Evolutionary conservation across 1,140 invertebrate genomes (phyloP).

Genomic region (Mizuhopecten yessoensis): DNA sequence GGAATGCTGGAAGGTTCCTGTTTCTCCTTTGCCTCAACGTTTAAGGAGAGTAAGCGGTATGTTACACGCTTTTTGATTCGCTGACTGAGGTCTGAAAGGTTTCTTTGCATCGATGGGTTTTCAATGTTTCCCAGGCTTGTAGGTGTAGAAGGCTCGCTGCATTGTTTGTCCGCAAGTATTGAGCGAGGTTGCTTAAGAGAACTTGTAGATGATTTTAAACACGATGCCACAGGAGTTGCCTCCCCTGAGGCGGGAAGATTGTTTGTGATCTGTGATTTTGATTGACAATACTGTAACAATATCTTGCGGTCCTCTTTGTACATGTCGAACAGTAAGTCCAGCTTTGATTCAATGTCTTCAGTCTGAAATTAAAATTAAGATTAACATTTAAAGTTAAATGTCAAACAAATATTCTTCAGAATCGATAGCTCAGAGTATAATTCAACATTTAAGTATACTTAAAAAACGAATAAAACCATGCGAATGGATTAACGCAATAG

Average conservation of each 20-base stretch:
- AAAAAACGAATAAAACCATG: no score
- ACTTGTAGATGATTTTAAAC: constrained; percentile 66
- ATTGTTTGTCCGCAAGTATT: constrained; percentile 87
- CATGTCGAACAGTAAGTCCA: constrained; percentile 96
- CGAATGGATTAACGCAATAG: no score
- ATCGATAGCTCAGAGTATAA: no score
- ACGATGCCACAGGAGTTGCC: constrained; percentile 67
- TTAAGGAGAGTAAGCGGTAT: constrained; percentile 70
- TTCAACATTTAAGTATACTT: no score
- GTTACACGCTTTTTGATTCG: constrained; percentile 93
- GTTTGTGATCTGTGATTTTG: constrained; percentile 45
- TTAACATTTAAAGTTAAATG: not conserved
- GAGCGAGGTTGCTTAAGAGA: constrained; percentile 69
- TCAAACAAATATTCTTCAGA: no score
- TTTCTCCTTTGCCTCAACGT: constrained; percentile 51
- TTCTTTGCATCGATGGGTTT: constrained; percentile 88
- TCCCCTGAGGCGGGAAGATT: constrained; percentile 44
- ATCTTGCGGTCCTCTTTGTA: constrained; percentile 92
- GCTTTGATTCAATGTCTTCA: constrained; percentile 94
- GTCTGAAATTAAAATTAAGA: constrained; percentile 86
- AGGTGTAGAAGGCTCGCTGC: constrained; percentile 91
- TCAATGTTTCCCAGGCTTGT: constrained; percentile 82
- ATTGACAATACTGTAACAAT: constrained; percentile 68
- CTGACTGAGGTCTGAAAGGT: constrained; percentile 91
- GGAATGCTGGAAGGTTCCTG: constrained; percentile 36